Evolutionary conservation across 2,113 vertebrate genomes (phyloP), one percentile per base, ranked within the genome.

Genomic region (Octodon degus): DNA sequence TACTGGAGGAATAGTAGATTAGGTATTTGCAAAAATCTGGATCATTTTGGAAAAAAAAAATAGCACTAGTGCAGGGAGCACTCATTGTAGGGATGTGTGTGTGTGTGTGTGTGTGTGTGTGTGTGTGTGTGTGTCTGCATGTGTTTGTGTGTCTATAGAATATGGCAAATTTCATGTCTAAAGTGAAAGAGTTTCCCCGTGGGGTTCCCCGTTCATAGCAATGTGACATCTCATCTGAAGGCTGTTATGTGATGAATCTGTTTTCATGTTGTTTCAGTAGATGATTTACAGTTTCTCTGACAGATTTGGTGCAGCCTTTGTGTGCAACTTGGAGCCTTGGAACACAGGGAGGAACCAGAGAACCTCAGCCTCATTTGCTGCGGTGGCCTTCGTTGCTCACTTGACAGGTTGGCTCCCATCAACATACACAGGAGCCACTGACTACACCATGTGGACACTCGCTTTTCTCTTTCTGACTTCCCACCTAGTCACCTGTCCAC

Each of bases 201-300:
- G 81, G n/a, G 86, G 20, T 96, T 91, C 11, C 2, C 1, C 1
- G 17, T 96, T 34, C 77, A 89, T 0, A 43, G 25, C 88, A 91
- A 0, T 72, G 9, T 90, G 58, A 89, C 88, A 90, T n/a, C 63
- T 96, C 76, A 60, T 97, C 65, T 90, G 95, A 90, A 2, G 27
- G 14, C 82, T 94, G 89, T 72, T 77, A 92, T 0, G 55, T 1
- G 34, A 10, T 7, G 93, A 91, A 50, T 96, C 3, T 96, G 58
- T 95, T 97, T 97, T 74, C 94, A 63, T 93, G 67, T 60, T 89
- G 43, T n/a, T 91, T 95, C 85, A 30, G 90, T 95, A 62, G 89
- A 70, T 88, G 97, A 58, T 80, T 96, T 97, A 70, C 77, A 74
- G 93, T 62, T 93, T 80, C 90, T 94, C 95, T 96, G 97, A 91